These are phyloP conservation scores for Pomacea canaliculata DNA, from an alignment of 2,888 invertebrate species.

Conservation along the genomic window DNA sequence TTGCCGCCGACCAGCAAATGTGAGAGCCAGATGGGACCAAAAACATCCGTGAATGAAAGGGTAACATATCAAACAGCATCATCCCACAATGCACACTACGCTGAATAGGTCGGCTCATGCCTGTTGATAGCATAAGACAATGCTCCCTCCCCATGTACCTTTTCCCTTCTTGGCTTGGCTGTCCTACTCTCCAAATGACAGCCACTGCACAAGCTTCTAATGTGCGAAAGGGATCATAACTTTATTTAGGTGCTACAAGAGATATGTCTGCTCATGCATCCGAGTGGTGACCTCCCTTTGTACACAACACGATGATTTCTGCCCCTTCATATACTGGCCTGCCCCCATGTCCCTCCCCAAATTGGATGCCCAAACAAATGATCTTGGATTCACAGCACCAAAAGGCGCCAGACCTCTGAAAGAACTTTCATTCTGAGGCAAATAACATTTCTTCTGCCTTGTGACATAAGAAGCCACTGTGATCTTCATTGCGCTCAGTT, in stretches of 20 bases:
- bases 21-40: background rate
- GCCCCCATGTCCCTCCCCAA: no score
- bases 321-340: no score
- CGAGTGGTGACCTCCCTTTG: background rate
- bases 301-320: background rate
- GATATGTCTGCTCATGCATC: background rate
- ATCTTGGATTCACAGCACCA: no score
- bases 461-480: background rate
- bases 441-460: no score
- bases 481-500: background rate
- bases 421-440: no score
- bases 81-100: slow-evolving; percentile 1
- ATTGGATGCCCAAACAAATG: no score
- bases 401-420: no score
- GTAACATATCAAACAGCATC: background rate
- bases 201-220: background rate
- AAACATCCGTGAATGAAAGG: background rate
- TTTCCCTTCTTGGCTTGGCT: background rate
- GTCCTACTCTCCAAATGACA: background rate
- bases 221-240: background rate
- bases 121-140: background rate
- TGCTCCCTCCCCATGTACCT: background rate
- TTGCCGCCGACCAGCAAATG: background rate
- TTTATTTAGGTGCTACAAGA: background rate
- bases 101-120: background rate